Evolutionary conservation across 2,113 vertebrate genomes (phyloP), one percentile per base, ranked within the genome.

Genomic region (Atherinomorus stipes): DNA sequence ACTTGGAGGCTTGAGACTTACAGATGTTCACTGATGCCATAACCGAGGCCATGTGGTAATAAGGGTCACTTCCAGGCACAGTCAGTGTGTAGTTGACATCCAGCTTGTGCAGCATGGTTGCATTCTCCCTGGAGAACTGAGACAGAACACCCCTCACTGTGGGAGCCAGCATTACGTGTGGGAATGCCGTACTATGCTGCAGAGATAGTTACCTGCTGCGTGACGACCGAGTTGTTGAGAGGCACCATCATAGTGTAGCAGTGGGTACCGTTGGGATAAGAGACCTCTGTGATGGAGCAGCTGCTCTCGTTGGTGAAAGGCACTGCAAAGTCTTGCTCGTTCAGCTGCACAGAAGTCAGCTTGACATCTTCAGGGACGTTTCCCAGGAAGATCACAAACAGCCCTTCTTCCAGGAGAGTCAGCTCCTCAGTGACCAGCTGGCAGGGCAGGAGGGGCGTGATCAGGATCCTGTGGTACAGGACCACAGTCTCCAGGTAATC

Each of bases 1-100:
- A 11, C 0, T 11, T 19, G 1, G 7, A n/a, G 16, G 8, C 1
- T 1, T 25, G 6, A 51, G 12, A 90, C 92, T 90, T 84, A 94
- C 93, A 70, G 58, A 86, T 38, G 23, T 83, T 78, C 0, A 13
- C 47, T 3, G 74, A 4, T 19, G 76, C 84, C 6, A n/a, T 31
- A 19, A 89, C 23, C 0, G 62, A 64, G 0, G 45, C 26, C 0
- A 3, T 4, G 26, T 70, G 71, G 78, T 76, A 76, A 40, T 34
- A 92, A 4, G 64, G 4, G 3, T 89, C 47, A 0, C 78, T 71
- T 13, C 85, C 83, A 26, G 89, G 85, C 11, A 89, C 63, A 0
- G 25, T 56, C 63, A 94, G 58, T 0, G 86, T 92, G 75, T 74
- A 92, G 69, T 90, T 91, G 8, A 93, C 60, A 8, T 86, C 57